These are phyloP conservation scores for Adineta ricciae DNA, from an alignment of 2,888 invertebrate genomes.

Conservation along the genomic window DNA sequence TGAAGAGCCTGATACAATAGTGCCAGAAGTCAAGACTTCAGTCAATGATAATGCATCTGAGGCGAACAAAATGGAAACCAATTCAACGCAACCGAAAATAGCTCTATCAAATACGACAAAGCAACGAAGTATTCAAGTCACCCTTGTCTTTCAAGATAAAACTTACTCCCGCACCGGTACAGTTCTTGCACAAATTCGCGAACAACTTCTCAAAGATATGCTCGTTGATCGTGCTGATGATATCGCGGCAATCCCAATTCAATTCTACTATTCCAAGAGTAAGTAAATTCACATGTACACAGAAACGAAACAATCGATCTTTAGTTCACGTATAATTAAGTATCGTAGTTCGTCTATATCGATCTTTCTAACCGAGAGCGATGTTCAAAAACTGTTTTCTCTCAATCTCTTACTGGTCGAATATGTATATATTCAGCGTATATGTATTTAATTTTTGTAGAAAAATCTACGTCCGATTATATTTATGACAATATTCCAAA, in stretches of 20 bases:
- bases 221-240: background rate
- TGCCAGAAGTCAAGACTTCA: background rate
- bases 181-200: background rate
- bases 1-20: background rate
- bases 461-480: background rate
- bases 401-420: background rate
- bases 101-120: background rate
- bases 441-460: slow-evolving; percentile 6
- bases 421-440: background rate
- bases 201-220: slow-evolving; percentile 15
- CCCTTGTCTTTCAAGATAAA: slow-evolving; percentile 14
- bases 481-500: background rate
- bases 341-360: background rate
- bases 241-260: background rate
- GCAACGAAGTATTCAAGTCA: background rate
- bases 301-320: background rate
- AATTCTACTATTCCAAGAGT: background rate
- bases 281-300: background rate
- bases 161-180: background rate
- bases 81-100: background rate
- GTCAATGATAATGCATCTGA: no score
- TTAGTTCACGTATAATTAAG: background rate
- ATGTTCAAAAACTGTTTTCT: background rate
- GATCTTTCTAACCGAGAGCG: background rate
- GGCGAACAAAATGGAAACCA: background rate